phyloP scores from a whole-genome alignment of 2,797 vertebrate species.

The Danio tinwini region DNA sequence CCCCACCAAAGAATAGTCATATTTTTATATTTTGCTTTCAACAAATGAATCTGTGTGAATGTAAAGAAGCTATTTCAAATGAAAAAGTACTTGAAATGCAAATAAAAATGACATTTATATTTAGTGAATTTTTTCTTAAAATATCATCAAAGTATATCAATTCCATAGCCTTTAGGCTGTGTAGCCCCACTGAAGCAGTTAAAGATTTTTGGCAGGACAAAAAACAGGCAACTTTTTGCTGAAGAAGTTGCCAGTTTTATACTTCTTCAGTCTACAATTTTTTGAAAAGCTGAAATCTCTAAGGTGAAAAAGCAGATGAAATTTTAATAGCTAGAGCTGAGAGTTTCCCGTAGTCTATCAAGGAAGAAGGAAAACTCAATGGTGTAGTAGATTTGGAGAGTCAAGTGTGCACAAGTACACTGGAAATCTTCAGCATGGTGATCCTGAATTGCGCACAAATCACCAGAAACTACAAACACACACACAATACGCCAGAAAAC shows the following conservation, averaged over 20 bases:
- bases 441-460: constrained; percentile 4
- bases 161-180: not conserved
- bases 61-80: too few species aligned
- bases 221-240: not conserved
- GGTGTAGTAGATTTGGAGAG: not conserved
- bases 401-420: not conserved
- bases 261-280: not conserved
- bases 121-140: not conserved
- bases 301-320: constrained; percentile 23
- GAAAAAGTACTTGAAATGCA: too few species aligned
- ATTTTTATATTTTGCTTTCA: too few species aligned
- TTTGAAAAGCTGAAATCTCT: constrained; percentile 26
- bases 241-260: not conserved
- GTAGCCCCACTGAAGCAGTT: not conserved
- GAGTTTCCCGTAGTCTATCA: constrained; percentile 9
- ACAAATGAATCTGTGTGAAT: too few species aligned
- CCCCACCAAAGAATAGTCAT: too few species aligned
- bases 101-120: too few species aligned
- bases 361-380: constrained; percentile 12
- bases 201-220: not conserved
- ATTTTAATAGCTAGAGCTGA: constrained; percentile 29
- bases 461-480: not conserved
- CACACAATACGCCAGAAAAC: not conserved
- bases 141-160: not conserved
- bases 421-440: not conserved